These are phyloP conservation scores for Nixonia krombeini DNA, from an alignment of 1,140 invertebrate species.

Conservation along the genomic window DNA sequence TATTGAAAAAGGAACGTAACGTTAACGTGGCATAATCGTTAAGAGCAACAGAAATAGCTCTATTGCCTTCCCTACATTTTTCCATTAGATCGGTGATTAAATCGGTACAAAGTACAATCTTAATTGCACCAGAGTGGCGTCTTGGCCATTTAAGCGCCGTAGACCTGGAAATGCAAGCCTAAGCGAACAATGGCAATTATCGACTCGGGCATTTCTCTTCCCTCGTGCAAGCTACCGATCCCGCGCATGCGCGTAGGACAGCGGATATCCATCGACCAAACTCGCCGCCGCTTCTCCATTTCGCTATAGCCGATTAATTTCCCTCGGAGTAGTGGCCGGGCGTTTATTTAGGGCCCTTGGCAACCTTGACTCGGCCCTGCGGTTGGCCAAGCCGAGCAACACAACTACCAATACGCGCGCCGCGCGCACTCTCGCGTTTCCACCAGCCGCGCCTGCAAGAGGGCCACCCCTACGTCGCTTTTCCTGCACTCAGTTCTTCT, in stretches of 20 bases:
- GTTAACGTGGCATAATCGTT: too few species aligned
- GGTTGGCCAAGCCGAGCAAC: conserved; percentile 26
- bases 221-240: too few species aligned
- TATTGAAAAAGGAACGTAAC: too few species aligned
- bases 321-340: conserved; percentile 2
- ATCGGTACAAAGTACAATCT: too few species aligned
- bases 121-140: too few species aligned
- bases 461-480: conserved; percentile 9
- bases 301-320: background rate
- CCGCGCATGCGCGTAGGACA: too few species aligned
- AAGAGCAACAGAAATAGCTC: too few species aligned
- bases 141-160: too few species aligned
- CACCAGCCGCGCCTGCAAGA: background rate
- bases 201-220: background rate
- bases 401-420: conserved; percentile 27
- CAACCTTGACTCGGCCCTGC: conserved; percentile 39
- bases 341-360: conserved; percentile 34
- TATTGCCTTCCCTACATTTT: too few species aligned
- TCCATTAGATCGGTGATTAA: too few species aligned
- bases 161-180: too few species aligned
- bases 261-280: background rate
- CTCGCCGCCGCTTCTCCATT: background rate
- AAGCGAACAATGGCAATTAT: too few species aligned
- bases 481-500: conserved; percentile 28
- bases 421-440: conserved; percentile 24